These are phyloP conservation scores for Lycopodina hypogea DNA, from an alignment of 37 sponge, comb jelly and placozoan genomes.

Conservation along the genomic window DNA sequence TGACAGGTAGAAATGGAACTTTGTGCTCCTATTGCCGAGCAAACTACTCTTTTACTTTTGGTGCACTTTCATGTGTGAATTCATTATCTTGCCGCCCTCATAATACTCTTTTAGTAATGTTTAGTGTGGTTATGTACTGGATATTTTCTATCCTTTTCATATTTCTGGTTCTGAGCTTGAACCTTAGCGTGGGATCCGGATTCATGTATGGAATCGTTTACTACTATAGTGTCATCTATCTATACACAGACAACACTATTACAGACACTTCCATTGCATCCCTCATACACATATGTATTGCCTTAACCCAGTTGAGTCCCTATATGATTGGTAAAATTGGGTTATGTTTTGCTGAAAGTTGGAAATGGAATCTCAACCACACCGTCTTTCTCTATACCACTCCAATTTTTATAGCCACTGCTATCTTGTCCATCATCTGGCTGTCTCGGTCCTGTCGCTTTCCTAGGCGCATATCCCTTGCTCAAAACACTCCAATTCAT, in stretches of 20 bases:
- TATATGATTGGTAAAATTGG: constrained; percentile 3
- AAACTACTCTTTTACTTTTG: constrained; percentile 20
- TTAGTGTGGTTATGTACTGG: constrained; percentile 6
- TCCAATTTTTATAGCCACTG: background rate
- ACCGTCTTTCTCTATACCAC: background rate
- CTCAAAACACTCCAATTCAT: constrained; percentile 20
- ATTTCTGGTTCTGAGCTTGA: background rate
- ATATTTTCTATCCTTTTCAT: constrained; percentile 1
- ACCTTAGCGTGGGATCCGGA: constrained; percentile 40
- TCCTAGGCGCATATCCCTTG: constrained; percentile 3
- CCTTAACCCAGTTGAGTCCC: constrained; percentile 29
- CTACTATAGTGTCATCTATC: constrained; percentile 43
- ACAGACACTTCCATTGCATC: background rate
- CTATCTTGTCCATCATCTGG: background rate
- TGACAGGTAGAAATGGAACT: background rate
- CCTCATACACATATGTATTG: background rate
- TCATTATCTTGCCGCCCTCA: background rate
- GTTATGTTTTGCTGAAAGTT: background rate
- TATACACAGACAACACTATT: constrained; percentile 7
- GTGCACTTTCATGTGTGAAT: constrained; percentile 5
- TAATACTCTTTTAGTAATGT: background rate
- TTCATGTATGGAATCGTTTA: constrained; percentile 40
- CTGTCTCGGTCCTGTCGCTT: background rate
- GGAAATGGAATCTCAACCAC: background rate
- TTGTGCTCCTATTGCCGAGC: constrained; percentile 4